These are phyloP conservation scores for Platycnemis pennipes DNA, from an alignment of 2,888 invertebrate genomes.

Conservation along the genomic window DNA sequence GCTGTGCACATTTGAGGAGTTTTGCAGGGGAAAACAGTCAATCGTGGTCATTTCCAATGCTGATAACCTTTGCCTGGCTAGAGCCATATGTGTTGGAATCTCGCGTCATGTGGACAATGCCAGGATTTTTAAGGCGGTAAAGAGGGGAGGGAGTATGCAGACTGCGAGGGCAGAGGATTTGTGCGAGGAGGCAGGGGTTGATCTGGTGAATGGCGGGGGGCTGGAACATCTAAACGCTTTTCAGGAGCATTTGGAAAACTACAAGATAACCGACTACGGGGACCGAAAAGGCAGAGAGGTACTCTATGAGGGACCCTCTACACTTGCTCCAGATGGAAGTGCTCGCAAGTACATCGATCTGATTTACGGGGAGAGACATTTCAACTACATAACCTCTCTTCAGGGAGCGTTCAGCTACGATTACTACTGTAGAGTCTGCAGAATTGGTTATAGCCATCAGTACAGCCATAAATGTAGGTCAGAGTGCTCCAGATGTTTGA, in stretches of 20 bases:
- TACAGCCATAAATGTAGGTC: not conserved
- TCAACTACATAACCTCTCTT: constrained; percentile 1
- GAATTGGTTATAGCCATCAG: not conserved
- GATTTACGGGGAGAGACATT: constrained; percentile 35
- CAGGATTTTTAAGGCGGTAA: not conserved
- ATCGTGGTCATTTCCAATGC: constrained; percentile 17
- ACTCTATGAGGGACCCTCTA: constrained; percentile 16
- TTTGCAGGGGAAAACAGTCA: not conserved
- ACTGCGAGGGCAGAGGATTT: constrained; percentile 19
- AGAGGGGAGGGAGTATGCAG: not conserved
- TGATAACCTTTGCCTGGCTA: constrained; percentile 52
- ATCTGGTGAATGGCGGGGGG: constrained; percentile 52
- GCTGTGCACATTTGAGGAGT: not conserved
- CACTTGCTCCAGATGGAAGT: not conserved
- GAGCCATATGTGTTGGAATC: constrained; percentile 47
- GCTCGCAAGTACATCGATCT: constrained; percentile 38
- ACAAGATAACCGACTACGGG: constrained; percentile 34
- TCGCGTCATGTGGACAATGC: not conserved
- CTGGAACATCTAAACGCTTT: constrained; percentile 10
- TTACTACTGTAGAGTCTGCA: constrained; percentile 50
- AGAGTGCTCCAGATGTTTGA: not conserved
- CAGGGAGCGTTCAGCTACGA: constrained; percentile 34
- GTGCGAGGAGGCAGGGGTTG: constrained; percentile 5
- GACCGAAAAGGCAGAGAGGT: not conserved
- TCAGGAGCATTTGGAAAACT: not conserved